Conservation (phyloP, 2,797 vertebrate species). For the Smutsia gigantea region DNA sequence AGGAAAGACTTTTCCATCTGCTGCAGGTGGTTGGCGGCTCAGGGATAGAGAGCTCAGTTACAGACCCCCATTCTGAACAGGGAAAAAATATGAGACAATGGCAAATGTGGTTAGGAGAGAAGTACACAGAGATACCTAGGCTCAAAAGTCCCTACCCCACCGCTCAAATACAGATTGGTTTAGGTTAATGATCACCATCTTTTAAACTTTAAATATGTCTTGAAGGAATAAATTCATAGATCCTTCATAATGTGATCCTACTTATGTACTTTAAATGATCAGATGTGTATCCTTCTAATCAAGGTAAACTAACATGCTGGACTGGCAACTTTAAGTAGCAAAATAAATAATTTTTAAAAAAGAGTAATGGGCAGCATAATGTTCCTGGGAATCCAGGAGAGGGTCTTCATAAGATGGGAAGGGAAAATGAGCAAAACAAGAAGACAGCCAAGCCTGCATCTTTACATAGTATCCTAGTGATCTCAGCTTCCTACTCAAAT, state of each 20-base stretch:
- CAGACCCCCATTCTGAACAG: background rate
- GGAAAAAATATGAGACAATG: background rate
- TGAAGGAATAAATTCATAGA: background rate
- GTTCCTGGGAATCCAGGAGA: background rate
- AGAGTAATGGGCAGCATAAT: background rate
- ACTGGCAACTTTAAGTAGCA: background rate
- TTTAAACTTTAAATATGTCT: slow-evolving; percentile 3
- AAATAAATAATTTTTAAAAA: background rate
- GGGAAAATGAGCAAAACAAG: background rate
- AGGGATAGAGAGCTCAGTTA: background rate
- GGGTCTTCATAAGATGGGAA: background rate
- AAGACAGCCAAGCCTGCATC: background rate
- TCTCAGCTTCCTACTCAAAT: background rate
- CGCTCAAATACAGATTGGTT: background rate
- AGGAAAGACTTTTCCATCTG: background rate
- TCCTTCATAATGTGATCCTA: background rate
- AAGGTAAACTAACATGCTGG: background rate
- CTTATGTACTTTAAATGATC: background rate
- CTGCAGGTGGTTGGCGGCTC: background rate
- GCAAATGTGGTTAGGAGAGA: background rate
- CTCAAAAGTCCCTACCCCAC: background rate
- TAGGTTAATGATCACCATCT: background rate
- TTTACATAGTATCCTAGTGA: background rate
- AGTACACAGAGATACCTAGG: background rate
- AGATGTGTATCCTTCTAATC: background rate